Evolutionary conservation across 2,797 vertebrate genomes (phyloP).

Genomic region (Crypturellus tataupa): DNA sequence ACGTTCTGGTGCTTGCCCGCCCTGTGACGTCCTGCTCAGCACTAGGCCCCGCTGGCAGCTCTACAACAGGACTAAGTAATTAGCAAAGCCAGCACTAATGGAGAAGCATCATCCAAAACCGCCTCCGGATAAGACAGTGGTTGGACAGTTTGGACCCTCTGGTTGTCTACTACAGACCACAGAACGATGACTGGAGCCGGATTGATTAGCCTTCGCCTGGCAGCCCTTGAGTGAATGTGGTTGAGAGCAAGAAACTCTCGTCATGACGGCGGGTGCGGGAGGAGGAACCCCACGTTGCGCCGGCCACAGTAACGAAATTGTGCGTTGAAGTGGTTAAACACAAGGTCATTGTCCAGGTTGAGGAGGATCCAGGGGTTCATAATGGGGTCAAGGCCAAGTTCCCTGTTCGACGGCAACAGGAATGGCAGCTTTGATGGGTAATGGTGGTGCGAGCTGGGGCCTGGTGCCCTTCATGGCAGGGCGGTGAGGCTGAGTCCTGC

Average conservation of each 20-base stretch:
- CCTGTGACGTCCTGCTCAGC: neutral
- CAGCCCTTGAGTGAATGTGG: neutral
- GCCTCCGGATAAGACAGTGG: neutral
- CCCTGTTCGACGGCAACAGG: neutral
- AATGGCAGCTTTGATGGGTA: neutral
- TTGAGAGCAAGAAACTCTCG: neutral
- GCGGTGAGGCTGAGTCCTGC: neutral
- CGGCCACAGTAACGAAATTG: neutral
- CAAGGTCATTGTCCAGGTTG: conserved; percentile 15
- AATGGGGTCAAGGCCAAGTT: neutral
- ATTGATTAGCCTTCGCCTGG: neutral
- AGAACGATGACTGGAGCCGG: neutral
- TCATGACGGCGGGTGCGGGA: neutral
- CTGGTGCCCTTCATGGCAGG: neutral
- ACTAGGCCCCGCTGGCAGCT: neutral
- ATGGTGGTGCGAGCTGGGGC: accelerated
- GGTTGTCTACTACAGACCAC: neutral
- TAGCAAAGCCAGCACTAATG: neutral
- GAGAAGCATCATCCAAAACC: neutral
- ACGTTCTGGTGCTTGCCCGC: neutral
- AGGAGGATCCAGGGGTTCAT: neutral
- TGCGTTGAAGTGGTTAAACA: neutral
- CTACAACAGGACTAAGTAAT: neutral
- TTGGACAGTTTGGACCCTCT: neutral
- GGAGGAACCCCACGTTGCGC: neutral